A percentile compares a stretch with the other conserved stretches of the same genome.
Conservation (phyloP, 2,797 vertebrate genomes). For the Hapalemur alaotrensis region DNA sequence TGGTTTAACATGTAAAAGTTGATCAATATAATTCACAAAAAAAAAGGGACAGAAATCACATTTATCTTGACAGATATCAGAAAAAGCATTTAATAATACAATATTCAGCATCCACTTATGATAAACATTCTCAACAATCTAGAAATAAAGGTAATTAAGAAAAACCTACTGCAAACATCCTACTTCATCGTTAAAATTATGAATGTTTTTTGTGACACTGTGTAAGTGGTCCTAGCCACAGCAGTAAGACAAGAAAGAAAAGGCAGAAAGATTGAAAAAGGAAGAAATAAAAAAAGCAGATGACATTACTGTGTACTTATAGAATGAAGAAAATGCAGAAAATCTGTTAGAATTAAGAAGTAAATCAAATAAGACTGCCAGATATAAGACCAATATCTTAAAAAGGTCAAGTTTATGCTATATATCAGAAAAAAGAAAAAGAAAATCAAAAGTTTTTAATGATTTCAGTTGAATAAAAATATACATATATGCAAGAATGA, state of each 20-base stretch:
- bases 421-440: background rate
- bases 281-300: background rate
- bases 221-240: background rate
- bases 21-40: background rate
- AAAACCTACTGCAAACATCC: background rate
- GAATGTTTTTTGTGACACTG: background rate
- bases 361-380: background rate
- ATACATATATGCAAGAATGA: slow-evolving; percentile 18
- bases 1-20: background rate
- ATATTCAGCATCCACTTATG: background rate
- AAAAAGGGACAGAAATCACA: background rate
- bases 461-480: background rate
- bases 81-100: background rate
- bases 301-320: background rate
- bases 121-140: background rate
- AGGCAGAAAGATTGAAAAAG: background rate
- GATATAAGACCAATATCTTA: background rate
- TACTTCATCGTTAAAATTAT: background rate
- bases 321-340: background rate
- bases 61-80: background rate
- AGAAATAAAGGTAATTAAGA: background rate
- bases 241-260: background rate
- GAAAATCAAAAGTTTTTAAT: background rate
- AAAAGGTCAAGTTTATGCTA: background rate
- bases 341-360: background rate